Percentiles rank a stretch among this genome's conserved stretches.
Conservation (phyloP, 2,888 invertebrate genomes). For the Calliopum simillimum region DNA sequence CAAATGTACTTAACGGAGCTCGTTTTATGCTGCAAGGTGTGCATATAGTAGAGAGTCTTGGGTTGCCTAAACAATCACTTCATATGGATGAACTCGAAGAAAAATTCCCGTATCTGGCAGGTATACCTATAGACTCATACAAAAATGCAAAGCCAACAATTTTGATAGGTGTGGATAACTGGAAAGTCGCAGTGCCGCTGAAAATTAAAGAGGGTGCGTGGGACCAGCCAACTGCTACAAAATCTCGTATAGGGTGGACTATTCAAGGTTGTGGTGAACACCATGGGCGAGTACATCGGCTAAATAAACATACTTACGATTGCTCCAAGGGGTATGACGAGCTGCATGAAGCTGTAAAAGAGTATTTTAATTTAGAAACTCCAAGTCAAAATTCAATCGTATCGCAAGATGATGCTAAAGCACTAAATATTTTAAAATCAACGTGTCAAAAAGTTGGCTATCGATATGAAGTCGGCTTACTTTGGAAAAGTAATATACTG, state of each 20-base stretch:
- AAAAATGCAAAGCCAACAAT: constrained; percentile 19
- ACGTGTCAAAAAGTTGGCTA: constrained; percentile 35
- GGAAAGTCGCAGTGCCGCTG: constrained; percentile 29
- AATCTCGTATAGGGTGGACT: constrained; percentile 38
- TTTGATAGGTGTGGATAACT: constrained; percentile 32
- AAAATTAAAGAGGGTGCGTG: constrained; percentile 35
- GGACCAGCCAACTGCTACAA: constrained; percentile 34
- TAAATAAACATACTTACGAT: constrained; percentile 34
- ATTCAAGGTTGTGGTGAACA: constrained; percentile 10
- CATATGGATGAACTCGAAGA: not conserved
- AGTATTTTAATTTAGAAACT: constrained; percentile 18
- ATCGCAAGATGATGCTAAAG: constrained; percentile 34
- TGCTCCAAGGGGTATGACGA: constrained; percentile 28
- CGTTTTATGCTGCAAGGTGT: constrained; percentile 3
- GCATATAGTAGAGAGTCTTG: constrained; percentile 13
- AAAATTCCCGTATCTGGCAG: constrained; percentile 10
- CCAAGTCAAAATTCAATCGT: constrained; percentile 29
- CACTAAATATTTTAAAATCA: constrained; percentile 35
- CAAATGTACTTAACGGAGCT: not conserved
- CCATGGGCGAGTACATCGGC: not conserved
- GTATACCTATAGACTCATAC: constrained; percentile 20
- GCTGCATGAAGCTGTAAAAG: constrained; percentile 31
- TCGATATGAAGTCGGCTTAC: constrained; percentile 45
- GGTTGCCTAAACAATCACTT: constrained; percentile 13
- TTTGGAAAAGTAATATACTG: constrained; percentile 46